Base-by-base conservation (phyloP, 2,797 vertebrate species). In the Tolypeutes matacus region DNA sequence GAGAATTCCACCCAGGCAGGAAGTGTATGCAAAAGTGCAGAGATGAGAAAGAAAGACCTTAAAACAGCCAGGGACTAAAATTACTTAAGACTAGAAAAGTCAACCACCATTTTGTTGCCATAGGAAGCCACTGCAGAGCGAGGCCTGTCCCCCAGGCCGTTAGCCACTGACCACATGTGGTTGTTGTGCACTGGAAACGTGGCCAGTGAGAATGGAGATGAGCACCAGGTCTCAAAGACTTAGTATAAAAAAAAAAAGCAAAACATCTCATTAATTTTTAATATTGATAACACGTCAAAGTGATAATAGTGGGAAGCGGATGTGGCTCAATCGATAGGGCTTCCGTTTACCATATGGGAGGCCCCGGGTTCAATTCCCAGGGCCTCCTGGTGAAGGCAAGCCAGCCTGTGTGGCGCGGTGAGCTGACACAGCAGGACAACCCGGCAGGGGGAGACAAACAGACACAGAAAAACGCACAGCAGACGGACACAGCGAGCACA, bases 91-190 rank as follows among this genome's bases (percentile, higher is more conserved):
- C 42, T 39, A 9, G 20, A 75, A 69, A 72, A 91, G 46, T 3
- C 90, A 39, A 12, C 10, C 21, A n/a, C 25, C 56, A 5, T 34
- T 23, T 18, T 1, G 7, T 29, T 39, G 27, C 69, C 27, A 11
- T 21, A 29, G 23, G 5, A n/a, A 6, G 64, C 31, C 42, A 0
- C 64, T 12, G n/a, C 39, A 69, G 56, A 78, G 39, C 67, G 25
- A 5, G 12, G 5, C 62, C 65, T 3, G n/a, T 1, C 1, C 14
- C 11, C 25, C 29, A 0, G 3, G 0, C 1, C 2, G 0, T 20
- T 0, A 4, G 21, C 69, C 31, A 4, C 36, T 25, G 1, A 0
- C 31, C 14, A 2, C 5, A 0, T 1, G 13, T 42, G n/a, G 3
- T 11, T 0, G 0, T 4, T 1, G 3, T 49, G 39, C 18, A 4